A percentile compares a stretch with the other conserved stretches of the same genome.
Conservation (phyloP, 2,888 invertebrate genomes). For the Taphrorychus bicolor region DNA sequence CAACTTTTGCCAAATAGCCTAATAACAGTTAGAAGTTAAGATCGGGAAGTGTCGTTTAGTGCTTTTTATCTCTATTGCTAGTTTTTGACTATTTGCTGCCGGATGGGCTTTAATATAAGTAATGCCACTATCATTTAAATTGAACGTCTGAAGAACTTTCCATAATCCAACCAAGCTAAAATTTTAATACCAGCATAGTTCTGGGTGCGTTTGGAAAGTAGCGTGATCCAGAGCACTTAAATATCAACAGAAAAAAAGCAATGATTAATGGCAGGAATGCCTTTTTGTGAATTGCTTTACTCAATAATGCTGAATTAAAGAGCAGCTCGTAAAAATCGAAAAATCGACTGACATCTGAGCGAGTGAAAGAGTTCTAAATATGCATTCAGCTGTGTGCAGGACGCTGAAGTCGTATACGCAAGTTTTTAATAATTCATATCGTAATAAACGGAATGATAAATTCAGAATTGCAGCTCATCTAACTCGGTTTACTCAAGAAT, state of each 20-base stretch:
- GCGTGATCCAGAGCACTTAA: conserved; percentile 30
- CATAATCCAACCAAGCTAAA: neutral
- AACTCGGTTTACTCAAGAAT: neutral
- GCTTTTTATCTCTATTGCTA: neutral
- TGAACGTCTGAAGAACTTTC: neutral
- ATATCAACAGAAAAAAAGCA: conserved; percentile 14
- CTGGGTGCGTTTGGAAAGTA: conserved; percentile 22
- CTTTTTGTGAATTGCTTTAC: conserved; percentile 5
- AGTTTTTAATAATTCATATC: neutral
- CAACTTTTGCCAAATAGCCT: neutral
- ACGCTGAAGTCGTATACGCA: neutral
- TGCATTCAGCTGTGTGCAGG: neutral
- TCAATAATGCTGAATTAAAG: neutral
- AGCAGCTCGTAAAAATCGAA: too few species aligned
- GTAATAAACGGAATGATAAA: neutral
- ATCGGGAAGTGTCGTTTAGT: neutral
- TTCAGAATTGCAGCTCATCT: neutral
- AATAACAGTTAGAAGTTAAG: neutral
- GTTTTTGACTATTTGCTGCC: neutral
- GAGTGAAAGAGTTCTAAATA: neutral
- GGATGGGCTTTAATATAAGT: neutral
- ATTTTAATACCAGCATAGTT: neutral
- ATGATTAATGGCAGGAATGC: conserved; percentile 21
- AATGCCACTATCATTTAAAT: neutral
- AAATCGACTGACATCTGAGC: too few species aligned